Conservation (phyloP, 2,888 invertebrate species). For the Alsophila aescularia region DNA sequence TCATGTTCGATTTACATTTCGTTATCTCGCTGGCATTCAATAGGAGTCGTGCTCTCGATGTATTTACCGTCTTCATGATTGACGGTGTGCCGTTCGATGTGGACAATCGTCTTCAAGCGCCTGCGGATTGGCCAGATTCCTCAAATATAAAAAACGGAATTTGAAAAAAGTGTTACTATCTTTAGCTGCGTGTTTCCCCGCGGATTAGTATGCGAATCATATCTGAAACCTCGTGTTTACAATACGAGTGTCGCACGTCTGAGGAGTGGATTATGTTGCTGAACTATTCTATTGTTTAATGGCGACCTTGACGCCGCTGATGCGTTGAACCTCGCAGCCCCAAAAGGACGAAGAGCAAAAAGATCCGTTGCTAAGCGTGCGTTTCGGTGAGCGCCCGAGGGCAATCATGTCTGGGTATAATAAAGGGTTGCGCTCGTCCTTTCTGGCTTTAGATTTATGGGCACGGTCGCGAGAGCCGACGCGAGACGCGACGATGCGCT, state of each 20-base stretch:
- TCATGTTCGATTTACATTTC: slow-evolving; percentile 74
- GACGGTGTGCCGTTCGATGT: slow-evolving; percentile 47
- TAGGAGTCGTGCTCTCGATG: slow-evolving; percentile 58
- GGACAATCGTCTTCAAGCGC: slow-evolving; percentile 18
- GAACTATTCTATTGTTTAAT: slow-evolving; percentile 58
- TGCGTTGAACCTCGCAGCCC: slow-evolving; percentile 61
- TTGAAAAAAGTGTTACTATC: slow-evolving; percentile 55
- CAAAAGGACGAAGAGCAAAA: slow-evolving; percentile 57
- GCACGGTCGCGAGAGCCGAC: slow-evolving; percentile 53
- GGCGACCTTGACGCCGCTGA: slow-evolving; percentile 51
- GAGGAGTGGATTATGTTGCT: slow-evolving; percentile 54
- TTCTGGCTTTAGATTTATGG: slow-evolving; percentile 76
- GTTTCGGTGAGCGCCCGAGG: slow-evolving; percentile 74
- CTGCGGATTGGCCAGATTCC: slow-evolving; percentile 20
- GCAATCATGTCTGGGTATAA: slow-evolving; percentile 81
- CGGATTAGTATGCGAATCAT: slow-evolving; percentile 65
- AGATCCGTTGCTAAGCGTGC: slow-evolving; percentile 75
- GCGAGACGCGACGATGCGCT: slow-evolving; percentile 57
- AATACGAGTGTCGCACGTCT: slow-evolving; percentile 57
- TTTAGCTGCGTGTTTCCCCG: slow-evolving; percentile 66
- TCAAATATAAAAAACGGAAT: slow-evolving; percentile 47
- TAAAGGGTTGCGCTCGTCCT: slow-evolving; percentile 78
- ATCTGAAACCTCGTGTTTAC: slow-evolving; percentile 50
- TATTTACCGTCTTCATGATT: slow-evolving; percentile 60
- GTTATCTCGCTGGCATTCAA: slow-evolving; percentile 66